Evolutionary conservation across 1,140 invertebrate species (phyloP).

Genomic region (Scaptomyza graminum): DNA sequence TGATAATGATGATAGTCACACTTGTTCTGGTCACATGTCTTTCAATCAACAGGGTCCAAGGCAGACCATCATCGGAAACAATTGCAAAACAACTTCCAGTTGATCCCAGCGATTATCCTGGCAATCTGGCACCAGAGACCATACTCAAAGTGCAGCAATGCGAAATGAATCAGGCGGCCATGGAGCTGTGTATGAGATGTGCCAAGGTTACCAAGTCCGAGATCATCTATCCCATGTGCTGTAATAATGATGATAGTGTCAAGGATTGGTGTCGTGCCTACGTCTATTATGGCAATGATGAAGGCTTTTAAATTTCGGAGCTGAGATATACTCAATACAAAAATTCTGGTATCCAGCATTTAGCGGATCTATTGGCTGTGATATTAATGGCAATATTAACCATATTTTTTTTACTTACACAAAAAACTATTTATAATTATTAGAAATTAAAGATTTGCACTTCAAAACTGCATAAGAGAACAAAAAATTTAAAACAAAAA

Average conservation of each 20-base stretch:
- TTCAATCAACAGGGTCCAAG: not conserved
- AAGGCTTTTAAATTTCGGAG: constrained; percentile 12
- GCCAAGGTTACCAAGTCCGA: constrained; percentile 84
- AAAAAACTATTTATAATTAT: constrained; percentile 39
- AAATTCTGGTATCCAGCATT: constrained; percentile 18
- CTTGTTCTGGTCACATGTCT: constrained; percentile 26
- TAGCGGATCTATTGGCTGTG: constrained; percentile 69
- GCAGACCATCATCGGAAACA: constrained; percentile 57
- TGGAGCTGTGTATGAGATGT: constrained; percentile 84
- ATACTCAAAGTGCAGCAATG: constrained; percentile 75
- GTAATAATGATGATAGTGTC: constrained; percentile 81
- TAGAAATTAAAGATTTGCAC: constrained; percentile 52
- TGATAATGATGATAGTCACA: not conserved
- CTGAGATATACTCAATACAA: constrained; percentile 18
- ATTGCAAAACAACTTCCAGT: constrained; percentile 4
- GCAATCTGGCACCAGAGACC: constrained; percentile 63
- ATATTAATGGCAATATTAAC: constrained; percentile 53
- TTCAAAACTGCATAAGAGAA: constrained; percentile 1
- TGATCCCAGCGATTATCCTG: constrained; percentile 67
- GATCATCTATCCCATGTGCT: constrained; percentile 85
- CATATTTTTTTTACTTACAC: constrained; percentile 39
- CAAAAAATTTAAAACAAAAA: not conserved
- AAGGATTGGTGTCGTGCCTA: constrained; percentile 84
- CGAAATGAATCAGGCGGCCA: constrained; percentile 60
- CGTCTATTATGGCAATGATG: constrained; percentile 59